Percentiles rank a stretch among this genome's conserved stretches.
These are phyloP conservation scores for Trichogramma evanescens DNA, from an alignment of 2,888 invertebrate genomes.

Conservation along the genomic window DNA sequence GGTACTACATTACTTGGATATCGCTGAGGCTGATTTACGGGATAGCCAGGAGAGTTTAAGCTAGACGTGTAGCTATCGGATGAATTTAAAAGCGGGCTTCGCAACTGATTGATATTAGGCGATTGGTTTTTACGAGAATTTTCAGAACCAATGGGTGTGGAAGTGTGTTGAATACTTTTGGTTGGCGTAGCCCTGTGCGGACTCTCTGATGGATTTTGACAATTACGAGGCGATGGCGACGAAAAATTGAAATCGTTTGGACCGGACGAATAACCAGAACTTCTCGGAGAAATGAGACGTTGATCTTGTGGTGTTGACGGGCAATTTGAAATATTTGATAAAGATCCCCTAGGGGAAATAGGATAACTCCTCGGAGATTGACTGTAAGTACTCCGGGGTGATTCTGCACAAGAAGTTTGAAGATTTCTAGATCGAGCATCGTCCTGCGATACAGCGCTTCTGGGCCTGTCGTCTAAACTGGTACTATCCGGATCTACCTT, in stretches of 20 bases:
- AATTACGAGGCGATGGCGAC: conserved; percentile 31
- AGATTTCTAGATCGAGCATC: conserved; percentile 40
- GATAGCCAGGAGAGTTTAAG: neutral
- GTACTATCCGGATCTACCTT: conserved; percentile 74
- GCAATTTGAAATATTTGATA: conserved; percentile 33
- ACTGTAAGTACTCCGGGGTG: conserved; percentile 31
- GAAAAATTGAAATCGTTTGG: conserved; percentile 33
- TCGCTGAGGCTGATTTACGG: neutral
- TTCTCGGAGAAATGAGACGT: conserved; percentile 36
- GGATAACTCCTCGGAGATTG: conserved; percentile 37
- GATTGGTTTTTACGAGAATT: conserved; percentile 27
- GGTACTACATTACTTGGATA: conserved; percentile 16
- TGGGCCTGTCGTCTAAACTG: conserved; percentile 47
- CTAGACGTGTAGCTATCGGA: conserved; percentile 3
- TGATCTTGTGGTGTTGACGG: conserved; percentile 36
- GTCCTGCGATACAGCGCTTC: conserved; percentile 40
- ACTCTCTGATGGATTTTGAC: conserved; percentile 31
- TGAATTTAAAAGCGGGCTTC: conserved; percentile 19
- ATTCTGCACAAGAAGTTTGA: conserved; percentile 36
- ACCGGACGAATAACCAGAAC: conserved; percentile 34
- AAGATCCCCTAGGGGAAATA: conserved; percentile 39
- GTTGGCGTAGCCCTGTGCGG: conserved; percentile 30
- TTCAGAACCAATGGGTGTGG: conserved; percentile 20
- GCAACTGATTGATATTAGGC: conserved; percentile 26
- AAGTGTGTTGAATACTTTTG: conserved; percentile 25